Percentiles rank a stretch among this genome's conserved stretches.
Conservation (phyloP, 2,113 vertebrate genomes). For the Aramus guarauna region DNA sequence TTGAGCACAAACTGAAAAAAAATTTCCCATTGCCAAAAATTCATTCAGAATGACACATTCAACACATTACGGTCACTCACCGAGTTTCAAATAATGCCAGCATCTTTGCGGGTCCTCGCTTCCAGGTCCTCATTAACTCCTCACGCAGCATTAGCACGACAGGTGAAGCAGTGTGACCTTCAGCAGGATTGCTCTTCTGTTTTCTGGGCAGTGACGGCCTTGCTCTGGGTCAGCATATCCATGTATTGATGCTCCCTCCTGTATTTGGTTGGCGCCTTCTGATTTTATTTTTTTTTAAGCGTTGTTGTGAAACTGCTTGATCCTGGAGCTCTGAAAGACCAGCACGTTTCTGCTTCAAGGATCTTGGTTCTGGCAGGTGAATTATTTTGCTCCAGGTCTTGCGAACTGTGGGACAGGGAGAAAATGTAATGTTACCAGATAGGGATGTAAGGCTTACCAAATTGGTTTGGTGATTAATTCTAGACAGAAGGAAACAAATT, state of each 20-base stretch:
- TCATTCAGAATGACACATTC: neutral
- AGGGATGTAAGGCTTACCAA: neutral
- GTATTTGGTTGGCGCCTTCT: conserved; percentile 66
- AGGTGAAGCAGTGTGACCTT: neutral
- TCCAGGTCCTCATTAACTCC: neutral
- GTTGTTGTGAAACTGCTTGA: conserved; percentile 64
- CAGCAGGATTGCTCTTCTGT: conserved; percentile 78
- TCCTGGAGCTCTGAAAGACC: conserved; percentile 74
- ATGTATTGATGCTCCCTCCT: conserved; percentile 72
- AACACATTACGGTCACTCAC: neutral
- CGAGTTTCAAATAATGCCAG: neutral
- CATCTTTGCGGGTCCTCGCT: neutral
- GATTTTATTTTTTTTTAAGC: conserved; percentile 59
- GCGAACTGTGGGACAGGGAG: neutral
- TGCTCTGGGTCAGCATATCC: conserved; percentile 78
- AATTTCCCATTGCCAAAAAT: neutral
- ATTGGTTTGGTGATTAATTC: neutral
- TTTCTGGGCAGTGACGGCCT: conserved; percentile 71
- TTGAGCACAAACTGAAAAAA: neutral
- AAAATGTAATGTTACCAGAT: neutral
- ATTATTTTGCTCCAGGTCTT: neutral
- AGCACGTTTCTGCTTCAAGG: conserved; percentile 76
- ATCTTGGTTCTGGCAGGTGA: conserved; percentile 83
- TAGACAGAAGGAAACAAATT: neutral
- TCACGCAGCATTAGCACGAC: neutral